Evolutionary conservation across 2,797 vertebrate species (phyloP).

Genomic region (Notamacropus eugenii): DNA sequence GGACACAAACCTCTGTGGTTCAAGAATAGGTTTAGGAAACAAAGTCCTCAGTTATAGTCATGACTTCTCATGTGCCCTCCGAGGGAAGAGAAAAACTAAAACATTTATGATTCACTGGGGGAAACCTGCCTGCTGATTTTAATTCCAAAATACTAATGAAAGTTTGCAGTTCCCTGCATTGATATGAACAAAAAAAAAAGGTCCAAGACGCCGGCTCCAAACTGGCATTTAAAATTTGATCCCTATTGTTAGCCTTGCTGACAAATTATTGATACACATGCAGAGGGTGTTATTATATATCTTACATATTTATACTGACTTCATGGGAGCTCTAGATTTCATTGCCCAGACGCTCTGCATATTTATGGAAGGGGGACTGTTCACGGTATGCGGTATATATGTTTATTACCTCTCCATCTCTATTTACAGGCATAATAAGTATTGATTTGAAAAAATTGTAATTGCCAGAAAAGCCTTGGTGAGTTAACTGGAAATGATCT

Average conservation of each 20-base stretch:
- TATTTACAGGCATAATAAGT: constrained; percentile 34
- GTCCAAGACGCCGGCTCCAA: not conserved
- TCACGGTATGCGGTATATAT: not conserved
- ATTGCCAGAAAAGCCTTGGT: constrained; percentile 62
- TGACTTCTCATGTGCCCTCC: not conserved
- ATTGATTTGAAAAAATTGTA: constrained; percentile 67
- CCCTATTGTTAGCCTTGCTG: constrained; percentile 2
- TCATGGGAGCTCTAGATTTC: not conserved
- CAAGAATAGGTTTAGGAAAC: not conserved
- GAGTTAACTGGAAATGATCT: constrained; percentile 57
- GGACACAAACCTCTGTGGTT: not conserved
- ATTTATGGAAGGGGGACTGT: not conserved
- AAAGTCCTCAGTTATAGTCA: not conserved
- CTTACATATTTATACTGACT: constrained; percentile 4
- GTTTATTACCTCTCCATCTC: not conserved
- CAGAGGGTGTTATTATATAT: not conserved
- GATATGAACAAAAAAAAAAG: constrained; percentile 25
- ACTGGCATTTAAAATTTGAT: not conserved
- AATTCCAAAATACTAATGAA: constrained; percentile 47
- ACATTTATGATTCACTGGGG: not conserved
- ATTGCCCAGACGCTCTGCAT: not conserved
- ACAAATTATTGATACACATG: constrained; percentile 18
- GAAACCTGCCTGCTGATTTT: not conserved
- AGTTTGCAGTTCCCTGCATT: constrained; percentile 34
- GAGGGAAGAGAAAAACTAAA: not conserved